phyloP scores from a whole-genome alignment of 1,140 invertebrate genomes.

The Atta cephalotes region DNA sequence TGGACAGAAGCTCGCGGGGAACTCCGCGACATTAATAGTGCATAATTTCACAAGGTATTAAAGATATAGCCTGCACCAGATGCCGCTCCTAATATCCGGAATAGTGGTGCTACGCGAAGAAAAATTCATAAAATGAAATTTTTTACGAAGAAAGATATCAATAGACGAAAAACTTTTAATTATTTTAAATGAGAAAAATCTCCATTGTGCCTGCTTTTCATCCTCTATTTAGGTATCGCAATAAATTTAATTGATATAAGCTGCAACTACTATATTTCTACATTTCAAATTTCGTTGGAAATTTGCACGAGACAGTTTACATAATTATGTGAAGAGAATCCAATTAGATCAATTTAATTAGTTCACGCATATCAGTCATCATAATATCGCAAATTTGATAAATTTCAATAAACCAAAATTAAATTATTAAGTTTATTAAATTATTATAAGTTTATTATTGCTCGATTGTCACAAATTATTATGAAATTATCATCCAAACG shows the following conservation, averaged over 20 bases:
- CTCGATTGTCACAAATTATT: neutral
- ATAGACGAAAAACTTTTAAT: slow-evolving; percentile 54
- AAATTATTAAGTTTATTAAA: slow-evolving; percentile 1
- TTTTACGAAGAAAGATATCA: slow-evolving; percentile 55
- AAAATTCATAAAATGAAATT: slow-evolving; percentile 56
- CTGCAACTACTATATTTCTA: neutral
- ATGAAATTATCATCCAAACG: neutral
- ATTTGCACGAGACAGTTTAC: slow-evolving; percentile 30
- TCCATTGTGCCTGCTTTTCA: neutral
- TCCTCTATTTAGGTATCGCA: slow-evolving; percentile 8
- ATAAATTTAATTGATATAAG: slow-evolving; percentile 31
- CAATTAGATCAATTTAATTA: slow-evolving; percentile 35
- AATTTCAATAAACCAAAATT: slow-evolving; percentile 20
- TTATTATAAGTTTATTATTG: neutral
- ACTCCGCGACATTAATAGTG: slow-evolving; percentile 51
- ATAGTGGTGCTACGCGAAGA: neutral
- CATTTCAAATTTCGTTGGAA: slow-evolving; percentile 2
- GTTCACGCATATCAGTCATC: slow-evolving; percentile 17
- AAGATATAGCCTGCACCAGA: slow-evolving; percentile 63
- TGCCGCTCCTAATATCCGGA: slow-evolving; percentile 44
- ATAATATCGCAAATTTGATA: neutral
- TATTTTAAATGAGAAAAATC: slow-evolving; percentile 55
- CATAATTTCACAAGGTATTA: slow-evolving; percentile 69
- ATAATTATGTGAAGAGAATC: slow-evolving; percentile 27
- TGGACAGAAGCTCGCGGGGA: neutral